Evolutionary conservation across 2,797 vertebrate species (phyloP).

Genomic region (Peromyscus nudipes): DNA sequence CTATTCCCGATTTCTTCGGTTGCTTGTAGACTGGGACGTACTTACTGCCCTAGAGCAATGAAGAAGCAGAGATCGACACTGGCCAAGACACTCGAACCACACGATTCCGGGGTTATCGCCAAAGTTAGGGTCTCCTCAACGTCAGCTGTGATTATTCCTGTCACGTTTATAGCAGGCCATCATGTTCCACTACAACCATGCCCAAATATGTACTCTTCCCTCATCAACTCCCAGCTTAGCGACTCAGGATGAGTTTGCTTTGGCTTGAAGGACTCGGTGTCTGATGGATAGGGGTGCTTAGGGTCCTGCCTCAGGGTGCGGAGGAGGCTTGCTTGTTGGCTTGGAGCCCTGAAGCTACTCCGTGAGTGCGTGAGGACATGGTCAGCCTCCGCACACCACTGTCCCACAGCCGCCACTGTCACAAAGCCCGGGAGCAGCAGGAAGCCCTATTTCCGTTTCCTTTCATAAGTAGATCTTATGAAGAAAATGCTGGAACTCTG

Average conservation of each 20-base stretch:
- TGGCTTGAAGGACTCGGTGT: neutral
- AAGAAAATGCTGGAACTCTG: neutral
- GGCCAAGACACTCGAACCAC: neutral
- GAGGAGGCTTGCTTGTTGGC: neutral
- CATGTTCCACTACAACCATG: rapidly evolving
- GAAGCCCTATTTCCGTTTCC: neutral
- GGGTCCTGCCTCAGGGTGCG: neutral
- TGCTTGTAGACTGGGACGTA: constrained; percentile 65
- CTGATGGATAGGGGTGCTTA: neutral
- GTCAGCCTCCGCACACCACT: neutral
- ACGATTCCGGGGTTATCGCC: neutral
- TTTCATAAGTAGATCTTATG: neutral
- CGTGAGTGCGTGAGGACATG: neutral
- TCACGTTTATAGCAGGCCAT: neutral
- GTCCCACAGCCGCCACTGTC: neutral
- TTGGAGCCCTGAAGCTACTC: neutral
- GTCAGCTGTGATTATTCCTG: neutral
- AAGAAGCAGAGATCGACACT: neutral
- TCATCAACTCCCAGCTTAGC: neutral
- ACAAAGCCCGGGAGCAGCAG: neutral
- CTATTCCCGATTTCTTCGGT: constrained; percentile 90
- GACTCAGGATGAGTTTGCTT: neutral
- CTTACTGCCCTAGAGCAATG: constrained; percentile 82
- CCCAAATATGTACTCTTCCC: neutral
- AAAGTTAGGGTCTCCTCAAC: neutral